phyloP scores from a whole-genome alignment of 2,888 invertebrate species.

The Hesperia comma region DNA sequence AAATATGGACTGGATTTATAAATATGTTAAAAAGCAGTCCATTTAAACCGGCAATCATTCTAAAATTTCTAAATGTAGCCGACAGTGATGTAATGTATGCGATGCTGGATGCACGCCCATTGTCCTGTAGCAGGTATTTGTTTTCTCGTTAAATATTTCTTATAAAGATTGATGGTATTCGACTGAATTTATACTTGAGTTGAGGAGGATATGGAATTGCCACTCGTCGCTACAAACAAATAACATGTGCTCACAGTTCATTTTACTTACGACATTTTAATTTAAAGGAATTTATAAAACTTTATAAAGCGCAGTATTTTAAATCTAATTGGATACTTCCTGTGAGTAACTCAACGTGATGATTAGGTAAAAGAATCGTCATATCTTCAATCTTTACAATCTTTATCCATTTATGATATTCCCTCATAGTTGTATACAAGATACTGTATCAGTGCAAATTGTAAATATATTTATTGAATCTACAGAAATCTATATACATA shows the following conservation, averaged over 20 bases:
- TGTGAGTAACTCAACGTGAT: neutral
- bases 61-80: neutral
- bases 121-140: neutral
- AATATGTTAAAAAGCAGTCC: neutral
- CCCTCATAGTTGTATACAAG: too few relatives aligned
- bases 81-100: slow-evolving; percentile 1
- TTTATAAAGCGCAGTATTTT: neutral
- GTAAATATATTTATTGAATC: too few relatives aligned
- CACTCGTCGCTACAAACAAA: too few relatives aligned
- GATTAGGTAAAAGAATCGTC: too few relatives aligned
- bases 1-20: neutral
- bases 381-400: too few relatives aligned
- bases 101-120: neutral
- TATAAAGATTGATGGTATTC: neutral
- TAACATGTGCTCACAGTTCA: too few relatives aligned
- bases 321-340: neutral
- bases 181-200: too few relatives aligned
- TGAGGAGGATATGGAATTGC: too few relatives aligned
- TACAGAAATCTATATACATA: too few relatives aligned
- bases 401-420: too few relatives aligned
- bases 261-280: too few relatives aligned
- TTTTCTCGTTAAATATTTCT: neutral
- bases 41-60: neutral
- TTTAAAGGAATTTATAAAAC: neutral
- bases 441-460: too few relatives aligned